Conservation (phyloP, 2,797 vertebrate genomes). For the Microctenopoma steveboyesi region DNA sequence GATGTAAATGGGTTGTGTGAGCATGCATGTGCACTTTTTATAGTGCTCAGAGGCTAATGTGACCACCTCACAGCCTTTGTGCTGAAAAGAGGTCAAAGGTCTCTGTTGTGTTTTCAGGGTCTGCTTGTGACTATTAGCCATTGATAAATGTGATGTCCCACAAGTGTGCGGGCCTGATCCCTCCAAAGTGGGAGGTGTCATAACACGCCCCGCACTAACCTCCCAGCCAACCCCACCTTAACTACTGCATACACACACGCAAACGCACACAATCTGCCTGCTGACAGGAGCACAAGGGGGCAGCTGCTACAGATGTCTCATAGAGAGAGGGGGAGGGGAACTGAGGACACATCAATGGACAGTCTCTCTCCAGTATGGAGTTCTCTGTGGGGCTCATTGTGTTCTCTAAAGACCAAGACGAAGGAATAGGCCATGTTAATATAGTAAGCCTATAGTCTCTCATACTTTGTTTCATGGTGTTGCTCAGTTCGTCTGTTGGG, state of each 20-base stretch:
- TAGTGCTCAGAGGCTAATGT: slow-evolving; percentile 63
- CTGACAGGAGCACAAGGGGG: slow-evolving; percentile 87
- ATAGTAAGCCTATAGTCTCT: slow-evolving; percentile 70
- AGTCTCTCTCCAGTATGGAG: slow-evolving; percentile 78
- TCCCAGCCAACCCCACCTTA: slow-evolving; percentile 76
- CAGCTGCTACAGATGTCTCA: slow-evolving; percentile 89
- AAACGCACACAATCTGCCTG: slow-evolving; percentile 70
- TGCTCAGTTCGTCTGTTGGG: slow-evolving; percentile 47
- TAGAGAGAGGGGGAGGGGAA: slow-evolving; percentile 81
- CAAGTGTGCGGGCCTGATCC: slow-evolving; percentile 85
- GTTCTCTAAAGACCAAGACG: slow-evolving; percentile 78
- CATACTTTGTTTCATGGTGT: slow-evolving; percentile 40
- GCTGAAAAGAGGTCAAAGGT: slow-evolving; percentile 85
- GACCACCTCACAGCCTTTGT: slow-evolving; percentile 74
- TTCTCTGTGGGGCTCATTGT: slow-evolving; percentile 81
- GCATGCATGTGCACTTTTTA: slow-evolving; percentile 27
- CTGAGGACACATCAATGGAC: slow-evolving; percentile 84
- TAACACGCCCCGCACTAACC: slow-evolving; percentile 79
- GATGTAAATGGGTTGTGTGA: slow-evolving; percentile 5
- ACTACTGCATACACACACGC: slow-evolving; percentile 61
- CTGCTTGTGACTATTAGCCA: slow-evolving; percentile 88
- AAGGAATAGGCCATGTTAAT: slow-evolving; percentile 74
- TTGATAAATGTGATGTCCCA: slow-evolving; percentile 89
- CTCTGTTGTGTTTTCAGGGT: slow-evolving; percentile 89
- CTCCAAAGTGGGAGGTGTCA: slow-evolving; percentile 83